Percentiles rank a stretch among this genome's conserved stretches.
phyloP scores from a whole-genome alignment of 2,888 invertebrate genomes.

The Dione juno region DNA sequence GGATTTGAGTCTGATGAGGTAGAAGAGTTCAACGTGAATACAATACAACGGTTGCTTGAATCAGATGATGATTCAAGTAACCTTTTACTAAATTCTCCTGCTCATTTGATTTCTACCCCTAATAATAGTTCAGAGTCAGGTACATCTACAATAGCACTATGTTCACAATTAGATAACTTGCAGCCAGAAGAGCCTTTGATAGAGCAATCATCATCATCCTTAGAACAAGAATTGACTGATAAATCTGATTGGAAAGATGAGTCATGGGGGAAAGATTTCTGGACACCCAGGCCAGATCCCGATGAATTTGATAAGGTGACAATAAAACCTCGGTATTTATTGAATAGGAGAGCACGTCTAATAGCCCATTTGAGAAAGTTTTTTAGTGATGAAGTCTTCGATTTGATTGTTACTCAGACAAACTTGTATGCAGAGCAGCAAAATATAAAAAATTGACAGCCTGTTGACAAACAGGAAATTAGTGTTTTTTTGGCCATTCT shows the following conservation, averaged over 20 bases:
- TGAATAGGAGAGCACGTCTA: slow-evolving; percentile 22
- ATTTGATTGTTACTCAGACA: slow-evolving; percentile 45
- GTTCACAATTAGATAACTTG: slow-evolving; percentile 44
- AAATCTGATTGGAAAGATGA: slow-evolving; percentile 47
- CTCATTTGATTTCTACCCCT: slow-evolving; percentile 40
- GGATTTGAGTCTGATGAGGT: slow-evolving; percentile 46
- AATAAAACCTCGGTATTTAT: slow-evolving; percentile 28
- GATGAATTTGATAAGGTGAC: slow-evolving; percentile 22
- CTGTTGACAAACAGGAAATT: slow-evolving; percentile 45
- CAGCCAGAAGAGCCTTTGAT: slow-evolving; percentile 43
- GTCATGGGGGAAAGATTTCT: slow-evolving; percentile 45
- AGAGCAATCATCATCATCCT: slow-evolving; percentile 41
- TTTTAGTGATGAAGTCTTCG: slow-evolving; percentile 43
- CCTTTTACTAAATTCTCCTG: slow-evolving; percentile 44
- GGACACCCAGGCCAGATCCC: slow-evolving; percentile 33
- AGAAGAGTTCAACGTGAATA: slow-evolving; percentile 45
- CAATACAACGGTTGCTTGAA: slow-evolving; percentile 43
- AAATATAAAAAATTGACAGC: slow-evolving; percentile 44
- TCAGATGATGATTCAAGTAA: slow-evolving; percentile 42
- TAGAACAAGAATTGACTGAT: slow-evolving; percentile 44
- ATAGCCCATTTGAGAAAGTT: slow-evolving; percentile 40
- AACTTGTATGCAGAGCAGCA: slow-evolving; percentile 45
- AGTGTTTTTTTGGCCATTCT: slow-evolving; percentile 48
- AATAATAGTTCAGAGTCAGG: slow-evolving; percentile 41
- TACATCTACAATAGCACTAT: slow-evolving; percentile 43